Conservation (phyloP, 2,797 vertebrate species). For the Garrulus glandarius region DNA sequence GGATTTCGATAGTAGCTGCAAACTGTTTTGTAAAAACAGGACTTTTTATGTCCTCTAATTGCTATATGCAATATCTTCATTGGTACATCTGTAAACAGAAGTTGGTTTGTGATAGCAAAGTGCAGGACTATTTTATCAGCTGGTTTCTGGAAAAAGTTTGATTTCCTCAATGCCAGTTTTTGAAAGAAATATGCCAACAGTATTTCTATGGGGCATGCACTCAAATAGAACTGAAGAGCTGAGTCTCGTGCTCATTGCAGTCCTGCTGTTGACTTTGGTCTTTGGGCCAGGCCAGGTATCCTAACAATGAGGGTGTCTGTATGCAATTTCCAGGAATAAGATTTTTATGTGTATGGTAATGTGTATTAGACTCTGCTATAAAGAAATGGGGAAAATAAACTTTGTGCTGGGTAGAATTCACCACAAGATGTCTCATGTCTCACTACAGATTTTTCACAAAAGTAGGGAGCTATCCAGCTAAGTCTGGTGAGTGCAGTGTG, state of each 20-base stretch:
- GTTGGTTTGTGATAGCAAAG: background rate
- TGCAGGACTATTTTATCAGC: background rate
- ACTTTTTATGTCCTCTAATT: background rate
- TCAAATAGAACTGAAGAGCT: background rate
- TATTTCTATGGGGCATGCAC: background rate
- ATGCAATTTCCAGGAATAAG: background rate
- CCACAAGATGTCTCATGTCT: conserved; percentile 65
- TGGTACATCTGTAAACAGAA: background rate
- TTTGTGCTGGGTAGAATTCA: background rate
- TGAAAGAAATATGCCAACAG: background rate
- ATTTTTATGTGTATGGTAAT: background rate
- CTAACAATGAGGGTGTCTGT: background rate
- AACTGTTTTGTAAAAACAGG: background rate
- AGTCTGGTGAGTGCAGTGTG: background rate
- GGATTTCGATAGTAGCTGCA: background rate
- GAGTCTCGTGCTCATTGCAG: background rate
- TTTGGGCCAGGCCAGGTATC: background rate
- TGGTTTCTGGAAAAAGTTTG: background rate
- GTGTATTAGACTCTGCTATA: background rate
- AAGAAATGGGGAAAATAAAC: background rate
- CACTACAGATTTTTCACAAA: background rate
- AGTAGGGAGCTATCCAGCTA: background rate
- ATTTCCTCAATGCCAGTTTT: background rate
- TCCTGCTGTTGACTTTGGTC: background rate
- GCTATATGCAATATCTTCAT: background rate